These are phyloP conservation scores for Leptothorax acervorum DNA, from an alignment of 2,888 invertebrate species.

Conservation along the genomic window DNA sequence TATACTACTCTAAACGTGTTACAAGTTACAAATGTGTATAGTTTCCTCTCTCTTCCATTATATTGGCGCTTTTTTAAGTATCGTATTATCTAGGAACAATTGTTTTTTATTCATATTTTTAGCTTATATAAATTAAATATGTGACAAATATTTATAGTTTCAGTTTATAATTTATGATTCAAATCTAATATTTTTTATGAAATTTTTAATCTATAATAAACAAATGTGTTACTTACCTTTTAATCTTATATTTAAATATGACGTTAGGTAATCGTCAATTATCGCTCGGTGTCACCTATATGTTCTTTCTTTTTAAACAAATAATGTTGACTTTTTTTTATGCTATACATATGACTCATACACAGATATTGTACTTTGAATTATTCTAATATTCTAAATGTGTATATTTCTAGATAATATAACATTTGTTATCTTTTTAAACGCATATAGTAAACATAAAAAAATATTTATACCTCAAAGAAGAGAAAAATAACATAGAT, in stretches of 20 bases:
- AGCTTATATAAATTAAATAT: background rate
- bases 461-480: background rate
- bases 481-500: background rate
- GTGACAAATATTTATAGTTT: background rate
- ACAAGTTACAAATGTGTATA: background rate
- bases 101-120: background rate
- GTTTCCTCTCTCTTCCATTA: background rate
- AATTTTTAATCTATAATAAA: background rate
- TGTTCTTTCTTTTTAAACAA: background rate
- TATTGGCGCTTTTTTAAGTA: background rate
- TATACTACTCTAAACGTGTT: background rate
- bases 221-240: background rate
- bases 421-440: background rate
- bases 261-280: background rate
- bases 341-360: background rate
- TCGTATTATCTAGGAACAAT: background rate
- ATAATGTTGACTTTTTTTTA: background rate
- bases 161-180: background rate
- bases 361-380: background rate
- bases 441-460: background rate
- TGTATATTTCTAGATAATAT: background rate
- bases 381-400: background rate
- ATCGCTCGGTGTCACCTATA: background rate
- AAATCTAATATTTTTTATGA: background rate
- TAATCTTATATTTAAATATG: constrained; percentile 5